A percentile compares a stretch with the other conserved stretches of the same genome.
Evolutionary conservation across 2,888 invertebrate genomes (phyloP).

Genomic region (Ophonus ardosiacus): DNA sequence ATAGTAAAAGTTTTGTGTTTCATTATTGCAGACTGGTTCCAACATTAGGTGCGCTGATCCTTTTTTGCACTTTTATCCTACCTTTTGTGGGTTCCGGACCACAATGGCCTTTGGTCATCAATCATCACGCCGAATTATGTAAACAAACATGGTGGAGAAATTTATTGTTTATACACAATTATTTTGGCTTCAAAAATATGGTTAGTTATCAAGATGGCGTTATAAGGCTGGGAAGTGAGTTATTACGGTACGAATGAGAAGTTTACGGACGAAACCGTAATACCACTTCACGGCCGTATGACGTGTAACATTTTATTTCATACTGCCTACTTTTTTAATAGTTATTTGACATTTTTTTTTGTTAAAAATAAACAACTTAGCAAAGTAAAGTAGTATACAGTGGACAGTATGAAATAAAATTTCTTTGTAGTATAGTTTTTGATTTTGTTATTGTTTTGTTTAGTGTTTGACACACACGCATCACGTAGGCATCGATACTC

Average conservation of each 20-base stretch:
- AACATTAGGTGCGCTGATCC: slow-evolving; percentile 80
- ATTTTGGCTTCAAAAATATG: slow-evolving; percentile 85
- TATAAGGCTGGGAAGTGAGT: too few species aligned
- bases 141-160: slow-evolving; percentile 85
- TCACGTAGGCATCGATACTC: slow-evolving; percentile 84
- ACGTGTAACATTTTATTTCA: too few species aligned
- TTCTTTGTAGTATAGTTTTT: not conserved
- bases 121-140: slow-evolving; percentile 83
- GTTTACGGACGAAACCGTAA: too few species aligned
- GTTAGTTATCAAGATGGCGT: slow-evolving; percentile 68
- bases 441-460: slow-evolving; percentile 65
- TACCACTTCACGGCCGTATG: too few species aligned
- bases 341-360: too few species aligned
- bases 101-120: slow-evolving; percentile 84
- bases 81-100: slow-evolving; percentile 82
- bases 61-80: slow-evolving; percentile 83
- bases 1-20: not conserved
- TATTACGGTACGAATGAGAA: too few species aligned
- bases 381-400: too few species aligned
- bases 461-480: slow-evolving; percentile 86
- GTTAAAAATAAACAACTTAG: too few species aligned
- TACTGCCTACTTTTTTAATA: too few species aligned
- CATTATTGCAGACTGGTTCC: slow-evolving; percentile 78
- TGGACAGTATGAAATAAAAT: too few species aligned
- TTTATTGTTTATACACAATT: slow-evolving; percentile 84